Conservation (phyloP, 2,797 vertebrate species). For the Sitta carolinensis region DNA sequence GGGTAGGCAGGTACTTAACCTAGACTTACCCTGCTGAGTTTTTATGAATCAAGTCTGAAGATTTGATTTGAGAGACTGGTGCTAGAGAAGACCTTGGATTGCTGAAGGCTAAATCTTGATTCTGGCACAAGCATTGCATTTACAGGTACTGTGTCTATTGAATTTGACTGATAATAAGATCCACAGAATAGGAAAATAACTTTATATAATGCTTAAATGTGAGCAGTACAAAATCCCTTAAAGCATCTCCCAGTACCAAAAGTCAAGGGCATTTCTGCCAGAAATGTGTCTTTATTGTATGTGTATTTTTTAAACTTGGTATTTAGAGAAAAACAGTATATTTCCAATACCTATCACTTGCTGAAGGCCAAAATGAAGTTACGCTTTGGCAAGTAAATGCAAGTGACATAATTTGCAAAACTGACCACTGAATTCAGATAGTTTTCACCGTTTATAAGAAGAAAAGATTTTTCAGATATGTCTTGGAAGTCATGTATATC, state of each 20-base stretch:
- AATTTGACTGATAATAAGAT: not conserved
- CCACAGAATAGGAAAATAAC: not conserved
- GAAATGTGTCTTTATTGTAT: not conserved
- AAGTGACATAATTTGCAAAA: not conserved
- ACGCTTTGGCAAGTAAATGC: not conserved
- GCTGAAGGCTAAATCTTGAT: not conserved
- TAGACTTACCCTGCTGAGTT: not conserved
- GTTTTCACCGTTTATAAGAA: not conserved
- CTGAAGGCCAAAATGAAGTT: not conserved
- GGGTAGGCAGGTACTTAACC: not conserved
- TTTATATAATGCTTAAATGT: not conserved
- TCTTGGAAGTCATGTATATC: not conserved
- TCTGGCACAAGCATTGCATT: not conserved
- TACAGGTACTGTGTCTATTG: not conserved
- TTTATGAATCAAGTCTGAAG: not conserved
- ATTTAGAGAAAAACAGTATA: not conserved
- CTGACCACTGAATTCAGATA: not conserved
- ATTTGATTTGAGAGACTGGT: not conserved
- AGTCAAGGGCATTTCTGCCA: not conserved
- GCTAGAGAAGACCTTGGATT: not conserved
- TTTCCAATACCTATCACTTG: not conserved
- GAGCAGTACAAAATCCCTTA: not conserved
- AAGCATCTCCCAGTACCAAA: not conserved
- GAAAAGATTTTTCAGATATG: not conserved
- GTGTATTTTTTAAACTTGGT: not conserved